These are phyloP conservation scores for Clanis bilineata DNA, from an alignment of 2,888 invertebrate genomes.

Conservation along the genomic window DNA sequence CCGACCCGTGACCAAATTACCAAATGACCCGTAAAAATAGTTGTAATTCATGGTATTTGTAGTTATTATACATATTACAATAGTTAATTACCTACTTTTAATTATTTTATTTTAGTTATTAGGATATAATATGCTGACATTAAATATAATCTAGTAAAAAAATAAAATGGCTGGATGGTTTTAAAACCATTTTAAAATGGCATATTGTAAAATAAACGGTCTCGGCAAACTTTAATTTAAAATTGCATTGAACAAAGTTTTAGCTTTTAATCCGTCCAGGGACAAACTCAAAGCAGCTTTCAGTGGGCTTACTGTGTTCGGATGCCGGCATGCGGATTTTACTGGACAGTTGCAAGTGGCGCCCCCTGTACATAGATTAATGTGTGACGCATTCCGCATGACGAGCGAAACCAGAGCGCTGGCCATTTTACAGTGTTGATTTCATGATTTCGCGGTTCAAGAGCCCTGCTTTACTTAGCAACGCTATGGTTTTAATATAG, in stretches of 20 bases:
- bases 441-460: conserved; percentile 40
- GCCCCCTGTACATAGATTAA: conserved; percentile 59
- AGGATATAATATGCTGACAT: too few species aligned
- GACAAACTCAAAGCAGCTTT: conserved; percentile 73
- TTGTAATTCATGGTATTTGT: too few species aligned
- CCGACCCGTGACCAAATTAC: too few species aligned
- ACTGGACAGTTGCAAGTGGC: conserved; percentile 48
- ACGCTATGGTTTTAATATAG: too few species aligned
- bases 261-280: conserved; percentile 62
- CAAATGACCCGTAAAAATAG: too few species aligned
- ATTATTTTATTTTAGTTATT: too few species aligned
- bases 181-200: neutral
- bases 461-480: too few species aligned
- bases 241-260: conserved; percentile 44
- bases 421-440: conserved; percentile 44
- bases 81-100: too few species aligned
- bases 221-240: conserved; percentile 27
- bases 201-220: conserved; percentile 31
- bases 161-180: too few species aligned
- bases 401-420: conserved; percentile 15
- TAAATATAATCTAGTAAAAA: too few species aligned
- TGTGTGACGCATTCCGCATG: conserved; percentile 55
- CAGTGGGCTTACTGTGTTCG: conserved; percentile 56
- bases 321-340: conserved; percentile 59
- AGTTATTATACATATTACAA: too few species aligned